Conservation (phyloP, 2,797 vertebrate species). For the Eleutherodactylus coqui region DNA sequence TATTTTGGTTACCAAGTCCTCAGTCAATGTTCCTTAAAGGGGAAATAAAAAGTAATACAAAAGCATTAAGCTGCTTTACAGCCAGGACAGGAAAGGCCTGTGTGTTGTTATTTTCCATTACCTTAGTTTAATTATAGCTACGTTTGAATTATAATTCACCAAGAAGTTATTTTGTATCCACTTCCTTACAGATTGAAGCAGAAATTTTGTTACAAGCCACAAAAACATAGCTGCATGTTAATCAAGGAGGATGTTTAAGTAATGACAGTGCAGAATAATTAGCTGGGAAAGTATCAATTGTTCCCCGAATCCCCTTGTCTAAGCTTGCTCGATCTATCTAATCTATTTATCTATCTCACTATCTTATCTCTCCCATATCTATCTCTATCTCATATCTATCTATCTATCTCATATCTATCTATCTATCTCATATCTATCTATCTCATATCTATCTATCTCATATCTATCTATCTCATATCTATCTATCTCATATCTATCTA, state of each 20-base stretch:
- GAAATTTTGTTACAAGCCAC: background rate
- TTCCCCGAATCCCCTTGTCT: background rate
- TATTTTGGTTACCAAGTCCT: conserved; percentile 9
- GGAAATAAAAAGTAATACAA: background rate
- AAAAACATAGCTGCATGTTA: background rate
- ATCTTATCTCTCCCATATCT: too few relatives aligned
- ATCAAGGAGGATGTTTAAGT: background rate
- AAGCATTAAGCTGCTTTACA: background rate
- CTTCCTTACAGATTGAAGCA: background rate
- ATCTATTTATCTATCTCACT: too few relatives aligned
- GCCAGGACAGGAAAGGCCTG: background rate
- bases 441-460: too few relatives aligned
- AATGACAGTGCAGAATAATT: background rate
- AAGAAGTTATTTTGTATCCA: background rate
- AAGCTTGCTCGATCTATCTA: too few relatives aligned
- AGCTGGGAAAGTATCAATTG: too few relatives aligned
- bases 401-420: too few relatives aligned
- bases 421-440: too few relatives aligned
- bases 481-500: too few relatives aligned
- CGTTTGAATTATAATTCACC: background rate
- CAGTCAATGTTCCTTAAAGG: background rate
- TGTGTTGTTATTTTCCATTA: background rate
- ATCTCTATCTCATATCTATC: too few relatives aligned
- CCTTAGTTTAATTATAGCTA: background rate
- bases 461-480: too few relatives aligned